Base-by-base conservation (phyloP, 2,113 vertebrate genomes). In the Corythoichthys haematopterus region DNA sequence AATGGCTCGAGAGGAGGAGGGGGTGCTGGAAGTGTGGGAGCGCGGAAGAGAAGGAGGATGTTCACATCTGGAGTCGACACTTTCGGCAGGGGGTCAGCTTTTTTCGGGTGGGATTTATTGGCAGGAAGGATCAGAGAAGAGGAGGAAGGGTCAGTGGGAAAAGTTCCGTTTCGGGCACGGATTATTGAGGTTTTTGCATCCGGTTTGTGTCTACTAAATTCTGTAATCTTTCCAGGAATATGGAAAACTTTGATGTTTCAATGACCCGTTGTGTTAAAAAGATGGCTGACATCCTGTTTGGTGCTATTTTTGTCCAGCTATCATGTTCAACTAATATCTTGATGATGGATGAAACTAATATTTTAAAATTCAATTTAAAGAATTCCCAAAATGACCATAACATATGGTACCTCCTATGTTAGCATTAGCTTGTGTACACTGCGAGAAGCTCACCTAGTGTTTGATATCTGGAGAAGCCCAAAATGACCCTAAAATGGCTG, bases 21-120 rank as follows among this genome's bases (percentile, higher is more conserved):
- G 72, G 66, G 82, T 74, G 76, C 55, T 52, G 53, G 69, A 70
- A 83, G 69, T 85, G 85, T 84, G 88, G 77, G 88, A 87, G 87
- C 86, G 75, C 55, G 28, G 72, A 67, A 75, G 64, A 51, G 66
- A 77, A 48, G 69, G 83, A 84, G 81, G 86, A 86, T 85, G 87
- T 89, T 88, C 94, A 94, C 94, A 95, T 97, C 95, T 98, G 95
- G 95, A 98, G 93, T 90, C 93, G 90, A 89, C 92, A 93, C 93
- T 92, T 94, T 93, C 88, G 66, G 77, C 46, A 36, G 48, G 63
- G 63, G 48, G 28, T 28, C 52, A 55, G 3, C 52, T 55, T 33
- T 33, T 55, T 33, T 55, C 2, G 60, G 66, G 76, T 93, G 92
- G 92, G 82, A 83, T 88, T 90, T 88, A 86, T 90, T 81, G 78